phyloP scores from a whole-genome alignment of 2,888 invertebrate species.

The Ctenicera cuprea region DNA sequence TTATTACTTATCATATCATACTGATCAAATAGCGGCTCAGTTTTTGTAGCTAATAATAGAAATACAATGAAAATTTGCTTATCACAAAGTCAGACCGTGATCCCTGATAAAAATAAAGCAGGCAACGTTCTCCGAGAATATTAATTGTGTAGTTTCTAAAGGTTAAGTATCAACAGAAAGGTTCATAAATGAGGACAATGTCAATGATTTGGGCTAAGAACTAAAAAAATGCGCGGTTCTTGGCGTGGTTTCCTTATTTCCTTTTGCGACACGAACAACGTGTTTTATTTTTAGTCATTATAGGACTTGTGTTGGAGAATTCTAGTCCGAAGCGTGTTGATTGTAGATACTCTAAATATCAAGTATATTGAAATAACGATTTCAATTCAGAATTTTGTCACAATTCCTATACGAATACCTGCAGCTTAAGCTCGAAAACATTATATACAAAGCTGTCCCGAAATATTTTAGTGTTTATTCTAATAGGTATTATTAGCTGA shows the following conservation, averaged over 20 bases:
- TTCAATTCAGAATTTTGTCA: too few species aligned
- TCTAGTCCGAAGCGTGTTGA: not conserved
- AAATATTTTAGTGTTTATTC: too few species aligned
- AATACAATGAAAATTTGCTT: slow-evolving; percentile 5
- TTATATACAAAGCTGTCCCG: too few species aligned
- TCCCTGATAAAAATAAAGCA: not conserved
- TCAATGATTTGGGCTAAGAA: slow-evolving; percentile 6
- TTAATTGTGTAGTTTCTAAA: slow-evolving; percentile 5
- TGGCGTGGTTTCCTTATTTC: slow-evolving; percentile 3
- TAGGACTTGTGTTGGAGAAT: not conserved
- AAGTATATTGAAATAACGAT: too few species aligned
- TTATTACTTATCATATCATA: not conserved
- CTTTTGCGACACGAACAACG: not conserved
- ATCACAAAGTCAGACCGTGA: not conserved
- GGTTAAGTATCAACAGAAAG: slow-evolving; percentile 2
- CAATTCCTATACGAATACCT: too few species aligned
- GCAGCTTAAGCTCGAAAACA: too few species aligned
- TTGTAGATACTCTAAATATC: not conserved
- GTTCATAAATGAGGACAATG: slow-evolving; percentile 19
- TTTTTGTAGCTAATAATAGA: slow-evolving; percentile 6
- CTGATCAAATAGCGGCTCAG: not conserved
- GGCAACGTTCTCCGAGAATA: not conserved
- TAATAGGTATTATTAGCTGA: too few species aligned
- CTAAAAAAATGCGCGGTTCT: not conserved
- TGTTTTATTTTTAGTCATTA: slow-evolving; percentile 15